Conservation (phyloP, 1,140 invertebrate genomes). For the Hycleus phaleratus region DNA sequence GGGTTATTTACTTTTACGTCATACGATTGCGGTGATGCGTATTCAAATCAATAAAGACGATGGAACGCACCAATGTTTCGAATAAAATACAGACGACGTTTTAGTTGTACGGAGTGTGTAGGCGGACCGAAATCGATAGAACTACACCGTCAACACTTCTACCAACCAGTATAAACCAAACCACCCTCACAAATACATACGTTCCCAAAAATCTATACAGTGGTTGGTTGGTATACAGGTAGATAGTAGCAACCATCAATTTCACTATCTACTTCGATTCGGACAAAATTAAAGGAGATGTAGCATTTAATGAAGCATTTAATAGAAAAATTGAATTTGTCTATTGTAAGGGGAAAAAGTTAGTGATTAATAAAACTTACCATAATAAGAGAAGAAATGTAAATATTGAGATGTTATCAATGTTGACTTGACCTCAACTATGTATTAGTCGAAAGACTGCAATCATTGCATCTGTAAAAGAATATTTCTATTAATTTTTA, state of each 20-base stretch:
- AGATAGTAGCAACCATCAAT: no score
- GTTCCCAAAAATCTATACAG: no score
- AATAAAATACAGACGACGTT: not conserved
- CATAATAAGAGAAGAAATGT: constrained; percentile 2
- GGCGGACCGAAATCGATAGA: constrained; percentile 4
- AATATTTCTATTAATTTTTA: not conserved
- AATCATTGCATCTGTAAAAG: constrained; percentile 2
- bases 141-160: not conserved
- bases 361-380: not conserved
- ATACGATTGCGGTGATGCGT: not conserved
- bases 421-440: not conserved
- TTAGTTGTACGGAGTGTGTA: not conserved
- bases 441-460: not conserved
- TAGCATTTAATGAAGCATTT: no score
- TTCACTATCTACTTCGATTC: no score
- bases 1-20: no score
- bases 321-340: no score
- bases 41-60: constrained; percentile 8
- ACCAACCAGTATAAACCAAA: no score
- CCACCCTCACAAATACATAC: no score
- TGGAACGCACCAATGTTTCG: not conserved
- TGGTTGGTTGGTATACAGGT: no score
- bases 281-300: no score
- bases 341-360: no score
- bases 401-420: not conserved